Conservation (phyloP, 2,797 vertebrate genomes). For the Falco biarmicus region DNA sequence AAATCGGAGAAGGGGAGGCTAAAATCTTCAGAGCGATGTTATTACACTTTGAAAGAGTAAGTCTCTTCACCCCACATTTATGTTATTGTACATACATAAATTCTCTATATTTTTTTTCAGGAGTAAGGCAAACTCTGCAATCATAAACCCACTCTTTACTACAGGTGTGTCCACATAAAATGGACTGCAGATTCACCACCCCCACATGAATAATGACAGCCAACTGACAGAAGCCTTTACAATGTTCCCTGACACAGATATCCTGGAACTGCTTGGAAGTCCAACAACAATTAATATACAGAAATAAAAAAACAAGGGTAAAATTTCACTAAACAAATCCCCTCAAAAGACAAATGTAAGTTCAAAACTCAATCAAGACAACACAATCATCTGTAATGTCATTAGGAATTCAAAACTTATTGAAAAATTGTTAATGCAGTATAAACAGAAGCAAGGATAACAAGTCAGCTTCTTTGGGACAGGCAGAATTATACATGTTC, state of each 20-base stretch:
- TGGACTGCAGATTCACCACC: neutral
- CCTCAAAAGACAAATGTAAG: neutral
- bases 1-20: neutral
- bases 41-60: neutral
- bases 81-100: accelerated
- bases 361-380: neutral
- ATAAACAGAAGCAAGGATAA: neutral
- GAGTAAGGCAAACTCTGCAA: neutral
- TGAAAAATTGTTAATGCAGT: neutral
- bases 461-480: neutral
- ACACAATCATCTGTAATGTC: neutral
- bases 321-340: neutral
- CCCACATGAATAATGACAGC: neutral
- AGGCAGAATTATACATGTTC: neutral
- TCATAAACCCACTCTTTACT: neutral
- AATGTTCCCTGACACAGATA: neutral
- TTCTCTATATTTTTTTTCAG: neutral
- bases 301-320: neutral
- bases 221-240: neutral
- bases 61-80: neutral
- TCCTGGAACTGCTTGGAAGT: neutral
- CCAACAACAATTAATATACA: neutral
- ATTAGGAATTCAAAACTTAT: neutral
- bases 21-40: neutral
- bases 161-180: neutral